A percentile compares a stretch with the other conserved stretches of the same genome.
Evolutionary conservation across 1,140 invertebrate species (phyloP).

Genomic region (Bombus waltoni): DNA sequence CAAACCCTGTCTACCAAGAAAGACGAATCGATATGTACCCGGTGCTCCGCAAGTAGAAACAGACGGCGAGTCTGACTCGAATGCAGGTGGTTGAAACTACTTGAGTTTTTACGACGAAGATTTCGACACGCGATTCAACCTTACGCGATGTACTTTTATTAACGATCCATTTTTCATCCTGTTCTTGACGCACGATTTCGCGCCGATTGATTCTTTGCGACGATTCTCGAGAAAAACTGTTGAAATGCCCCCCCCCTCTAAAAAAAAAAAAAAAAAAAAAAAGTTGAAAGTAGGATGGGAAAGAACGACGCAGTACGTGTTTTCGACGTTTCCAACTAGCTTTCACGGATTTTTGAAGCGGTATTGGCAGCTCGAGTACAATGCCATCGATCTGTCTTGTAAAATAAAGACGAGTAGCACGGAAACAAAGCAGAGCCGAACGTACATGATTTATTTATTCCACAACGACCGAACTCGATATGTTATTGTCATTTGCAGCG

Average conservation of each 20-base stretch:
- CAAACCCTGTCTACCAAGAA: slow-evolving; percentile 53
- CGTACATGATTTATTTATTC: slow-evolving; percentile 24
- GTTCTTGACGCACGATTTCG: no score
- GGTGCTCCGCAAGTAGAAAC: slow-evolving; percentile 19
- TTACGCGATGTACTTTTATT: no score
- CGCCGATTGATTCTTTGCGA: no score
- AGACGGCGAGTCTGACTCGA: neutral
- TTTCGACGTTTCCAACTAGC: neutral
- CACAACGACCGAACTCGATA: slow-evolving; percentile 13
- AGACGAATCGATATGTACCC: slow-evolving; percentile 65
- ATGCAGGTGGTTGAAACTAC: neutral
- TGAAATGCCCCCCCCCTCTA: no score
- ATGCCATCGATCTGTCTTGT: neutral
- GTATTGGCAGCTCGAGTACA: neutral
- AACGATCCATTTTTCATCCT: no score
- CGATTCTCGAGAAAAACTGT: neutral
- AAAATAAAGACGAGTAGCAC: neutral
- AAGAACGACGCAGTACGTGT: neutral
- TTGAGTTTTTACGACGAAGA: neutral
- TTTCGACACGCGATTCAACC: no score
- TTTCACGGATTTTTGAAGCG: neutral
- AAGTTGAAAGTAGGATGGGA: fast-evolving
- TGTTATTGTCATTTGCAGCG: slow-evolving; percentile 39
- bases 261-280: neutral
- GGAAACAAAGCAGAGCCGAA: neutral